These are phyloP conservation scores for Rhinoraja longicauda DNA, from an alignment of 2,797 vertebrate species.

Conservation along the genomic window DNA sequence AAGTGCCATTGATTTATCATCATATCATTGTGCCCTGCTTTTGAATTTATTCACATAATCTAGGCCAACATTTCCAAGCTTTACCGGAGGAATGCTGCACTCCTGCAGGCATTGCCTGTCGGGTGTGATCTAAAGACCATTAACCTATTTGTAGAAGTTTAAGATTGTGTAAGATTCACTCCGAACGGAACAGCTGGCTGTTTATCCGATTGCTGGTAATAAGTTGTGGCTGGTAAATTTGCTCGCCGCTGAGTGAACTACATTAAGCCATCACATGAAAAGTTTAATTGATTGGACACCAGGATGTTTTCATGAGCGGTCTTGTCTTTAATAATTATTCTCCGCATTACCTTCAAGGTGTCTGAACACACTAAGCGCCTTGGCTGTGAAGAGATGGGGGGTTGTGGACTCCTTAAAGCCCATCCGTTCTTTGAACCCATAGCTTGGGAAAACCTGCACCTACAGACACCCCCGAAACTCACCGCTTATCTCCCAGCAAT, in stretches of 20 bases:
- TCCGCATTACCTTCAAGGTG: conserved; percentile 58
- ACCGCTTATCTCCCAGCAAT: conserved; percentile 94
- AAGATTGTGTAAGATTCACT: not conserved
- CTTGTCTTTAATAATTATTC: not conserved
- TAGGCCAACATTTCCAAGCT: not conserved
- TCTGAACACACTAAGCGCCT: conserved; percentile 85
- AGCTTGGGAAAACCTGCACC: conserved; percentile 82
- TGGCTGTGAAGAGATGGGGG: conserved; percentile 94
- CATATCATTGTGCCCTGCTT: not conserved
- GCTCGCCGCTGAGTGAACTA: not conserved
- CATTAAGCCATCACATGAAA: not conserved
- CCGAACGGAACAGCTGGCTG: not conserved
- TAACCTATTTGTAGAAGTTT: not conserved
- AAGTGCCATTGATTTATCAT: not conserved
- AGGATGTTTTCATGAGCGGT: not conserved
- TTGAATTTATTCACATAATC: too few species aligned
- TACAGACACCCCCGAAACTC: conserved; percentile 90
- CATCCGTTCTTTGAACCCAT: conserved; percentile 90
- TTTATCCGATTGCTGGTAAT: not conserved
- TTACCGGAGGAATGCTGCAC: not conserved
- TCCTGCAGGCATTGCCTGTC: not conserved
- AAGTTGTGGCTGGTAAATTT: not conserved
- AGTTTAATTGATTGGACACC: not conserved
- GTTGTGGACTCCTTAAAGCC: conserved; percentile 79
- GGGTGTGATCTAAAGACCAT: not conserved